phyloP scores from a whole-genome alignment of 2,113 vertebrate species.

The Callopanchax toddi region DNA sequence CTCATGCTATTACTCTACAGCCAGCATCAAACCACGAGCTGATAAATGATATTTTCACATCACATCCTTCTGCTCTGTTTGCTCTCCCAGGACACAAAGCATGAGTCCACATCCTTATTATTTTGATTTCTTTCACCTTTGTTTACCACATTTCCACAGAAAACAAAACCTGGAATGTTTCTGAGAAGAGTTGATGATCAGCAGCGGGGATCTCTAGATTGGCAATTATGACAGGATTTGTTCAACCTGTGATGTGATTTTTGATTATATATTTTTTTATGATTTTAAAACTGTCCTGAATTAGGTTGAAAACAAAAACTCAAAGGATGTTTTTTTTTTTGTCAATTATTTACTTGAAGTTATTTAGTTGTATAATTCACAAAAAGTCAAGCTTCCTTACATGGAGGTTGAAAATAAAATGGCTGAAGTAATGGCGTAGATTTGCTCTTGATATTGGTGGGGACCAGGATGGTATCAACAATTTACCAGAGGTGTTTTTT shows the following conservation, averaged over 20 bases:
- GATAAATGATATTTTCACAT: slow-evolving; percentile 55
- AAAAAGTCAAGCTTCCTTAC: too few relatives aligned
- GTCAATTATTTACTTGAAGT: too few relatives aligned
- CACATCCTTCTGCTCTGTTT: slow-evolving; percentile 14
- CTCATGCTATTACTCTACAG: slow-evolving; percentile 43
- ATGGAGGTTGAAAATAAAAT: too few relatives aligned
- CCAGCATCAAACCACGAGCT: slow-evolving; percentile 35
- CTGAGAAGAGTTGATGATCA: background rate
- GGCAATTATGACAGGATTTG: background rate
- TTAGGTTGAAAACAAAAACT: too few relatives aligned
- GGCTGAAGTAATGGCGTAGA: too few relatives aligned
- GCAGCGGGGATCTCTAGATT: background rate
- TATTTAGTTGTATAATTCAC: too few relatives aligned
- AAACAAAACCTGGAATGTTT: background rate
- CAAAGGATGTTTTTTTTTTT: too few relatives aligned
- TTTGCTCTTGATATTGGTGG: too few relatives aligned
- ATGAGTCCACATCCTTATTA: slow-evolving; percentile 3
- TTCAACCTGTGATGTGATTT: background rate
- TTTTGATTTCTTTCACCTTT: slow-evolving; percentile 25
- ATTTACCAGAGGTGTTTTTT: too few relatives aligned
- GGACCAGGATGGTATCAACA: too few relatives aligned
- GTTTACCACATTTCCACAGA: background rate
- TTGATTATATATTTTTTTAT: background rate
- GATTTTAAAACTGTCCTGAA: too few relatives aligned
- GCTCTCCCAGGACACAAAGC: background rate